These are phyloP conservation scores for Gymnarchus niloticus DNA, from an alignment of 2,113 vertebrate genomes.

Conservation along the genomic window DNA sequence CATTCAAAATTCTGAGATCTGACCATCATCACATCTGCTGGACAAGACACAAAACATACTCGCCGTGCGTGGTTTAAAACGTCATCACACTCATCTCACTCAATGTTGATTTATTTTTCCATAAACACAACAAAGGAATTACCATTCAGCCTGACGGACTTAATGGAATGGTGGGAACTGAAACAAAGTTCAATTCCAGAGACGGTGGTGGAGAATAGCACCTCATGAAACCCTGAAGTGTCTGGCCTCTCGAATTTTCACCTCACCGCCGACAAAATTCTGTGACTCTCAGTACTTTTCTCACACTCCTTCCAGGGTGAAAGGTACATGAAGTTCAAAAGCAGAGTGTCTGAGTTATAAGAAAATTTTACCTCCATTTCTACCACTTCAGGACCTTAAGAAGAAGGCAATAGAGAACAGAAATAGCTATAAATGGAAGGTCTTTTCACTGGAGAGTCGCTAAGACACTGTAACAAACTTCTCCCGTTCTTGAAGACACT, in stretches of 20 bases:
- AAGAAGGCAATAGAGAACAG: background rate
- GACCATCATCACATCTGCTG: background rate
- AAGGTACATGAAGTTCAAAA: background rate
- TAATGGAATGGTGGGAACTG: background rate
- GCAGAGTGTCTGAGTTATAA: background rate
- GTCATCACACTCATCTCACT: background rate
- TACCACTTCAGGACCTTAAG: background rate
- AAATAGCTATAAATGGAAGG: background rate
- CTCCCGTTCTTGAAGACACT: constrained; percentile 6
- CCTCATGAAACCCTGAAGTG: background rate
- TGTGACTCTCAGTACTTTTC: background rate
- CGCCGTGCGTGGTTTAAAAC: background rate
- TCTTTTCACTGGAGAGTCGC: background rate
- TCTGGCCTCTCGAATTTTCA: background rate
- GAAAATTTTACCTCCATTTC: background rate
- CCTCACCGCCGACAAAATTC: background rate
- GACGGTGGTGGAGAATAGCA: too few relatives aligned
- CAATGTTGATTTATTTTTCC: background rate
- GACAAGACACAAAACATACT: background rate
- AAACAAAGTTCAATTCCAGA: too few relatives aligned
- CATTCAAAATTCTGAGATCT: too few relatives aligned
- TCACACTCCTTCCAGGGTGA: background rate
- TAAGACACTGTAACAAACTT: constrained; percentile 15
- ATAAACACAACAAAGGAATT: background rate
- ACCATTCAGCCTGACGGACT: background rate